These are phyloP conservation scores for Gonatopus flavifemur DNA, from an alignment of 1,140 invertebrate species.

Conservation along the genomic window DNA sequence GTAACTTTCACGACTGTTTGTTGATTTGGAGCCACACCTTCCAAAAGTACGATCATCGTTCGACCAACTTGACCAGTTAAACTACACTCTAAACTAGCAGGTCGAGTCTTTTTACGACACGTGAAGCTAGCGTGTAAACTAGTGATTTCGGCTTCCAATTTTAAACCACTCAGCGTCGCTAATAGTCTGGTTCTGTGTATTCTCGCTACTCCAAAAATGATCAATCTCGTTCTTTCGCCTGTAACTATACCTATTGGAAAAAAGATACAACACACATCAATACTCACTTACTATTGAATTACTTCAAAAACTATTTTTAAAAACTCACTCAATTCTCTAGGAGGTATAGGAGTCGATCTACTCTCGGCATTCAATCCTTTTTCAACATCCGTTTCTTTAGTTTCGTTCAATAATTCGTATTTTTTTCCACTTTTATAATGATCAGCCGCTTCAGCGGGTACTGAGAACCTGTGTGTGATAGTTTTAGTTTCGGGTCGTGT, in stretches of 20 bases:
- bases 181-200: constrained; percentile 85
- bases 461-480: constrained; percentile 65
- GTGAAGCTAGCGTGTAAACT: constrained; percentile 78
- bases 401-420: constrained; percentile 42
- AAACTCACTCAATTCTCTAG: constrained; percentile 47
- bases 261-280: neutral
- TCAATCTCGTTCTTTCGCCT: constrained; percentile 61
- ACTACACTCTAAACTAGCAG: constrained; percentile 77
- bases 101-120: constrained; percentile 76
- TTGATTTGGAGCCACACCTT: constrained; percentile 85
- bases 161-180: constrained; percentile 89
- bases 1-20: constrained; percentile 94
- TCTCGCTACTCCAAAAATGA: constrained; percentile 86
- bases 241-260: constrained; percentile 47
- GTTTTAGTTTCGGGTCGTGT: constrained; percentile 94
- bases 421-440: constrained; percentile 46
- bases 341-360: constrained; percentile 58
- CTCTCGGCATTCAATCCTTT: constrained; percentile 49
- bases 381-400: constrained; percentile 53
- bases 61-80: constrained; percentile 87
- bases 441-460: constrained; percentile 48
- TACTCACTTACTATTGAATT: constrained; percentile 25
- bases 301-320: constrained; percentile 9
- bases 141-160: constrained; percentile 87
- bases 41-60: constrained; percentile 89